phyloP scores from a whole-genome alignment of 2,797 vertebrate species.

The Melanotaenia trifasciata region DNA sequence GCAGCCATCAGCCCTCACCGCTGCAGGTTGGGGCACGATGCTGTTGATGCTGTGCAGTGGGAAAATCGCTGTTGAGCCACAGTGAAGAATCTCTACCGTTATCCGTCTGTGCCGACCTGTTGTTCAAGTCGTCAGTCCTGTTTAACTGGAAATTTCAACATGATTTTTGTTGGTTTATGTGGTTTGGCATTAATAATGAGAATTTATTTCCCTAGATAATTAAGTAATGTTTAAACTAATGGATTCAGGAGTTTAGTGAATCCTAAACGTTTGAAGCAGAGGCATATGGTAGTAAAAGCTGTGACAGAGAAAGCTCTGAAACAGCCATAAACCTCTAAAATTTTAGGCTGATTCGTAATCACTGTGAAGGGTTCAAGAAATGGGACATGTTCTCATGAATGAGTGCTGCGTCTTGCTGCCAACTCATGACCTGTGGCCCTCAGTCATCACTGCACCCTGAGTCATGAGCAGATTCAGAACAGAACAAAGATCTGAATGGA shows the following conservation, averaged over 20 bases:
- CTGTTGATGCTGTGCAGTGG: constrained; percentile 58
- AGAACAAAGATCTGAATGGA: constrained; percentile 5
- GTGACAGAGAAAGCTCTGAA: background rate
- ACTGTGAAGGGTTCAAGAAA: background rate
- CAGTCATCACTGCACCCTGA: constrained; percentile 16
- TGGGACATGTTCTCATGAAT: background rate
- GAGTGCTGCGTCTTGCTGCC: constrained; percentile 6
- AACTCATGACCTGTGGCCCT: constrained; percentile 21
- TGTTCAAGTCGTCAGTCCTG: constrained; percentile 58
- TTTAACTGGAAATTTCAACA: constrained; percentile 60
- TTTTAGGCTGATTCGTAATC: no score
- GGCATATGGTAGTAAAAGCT: background rate
- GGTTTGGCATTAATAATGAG: constrained; percentile 30
- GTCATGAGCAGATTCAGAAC: constrained; percentile 9
- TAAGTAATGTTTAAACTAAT: constrained; percentile 1
- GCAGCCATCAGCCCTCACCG: constrained; percentile 54
- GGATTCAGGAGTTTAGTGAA: background rate
- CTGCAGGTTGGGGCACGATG: constrained; percentile 73
- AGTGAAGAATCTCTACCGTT: constrained; percentile 62
- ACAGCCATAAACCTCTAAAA: background rate
- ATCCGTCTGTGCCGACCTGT: constrained; percentile 50
- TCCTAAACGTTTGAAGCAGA: background rate
- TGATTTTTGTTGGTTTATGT: constrained; percentile 30
- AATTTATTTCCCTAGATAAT: constrained; percentile 23
- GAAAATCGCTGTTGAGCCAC: constrained; percentile 53